Percentiles rank a stretch among this genome's conserved stretches.
Evolutionary conservation across 1,140 invertebrate species (phyloP).

Genomic region (Orchesella cincta): DNA sequence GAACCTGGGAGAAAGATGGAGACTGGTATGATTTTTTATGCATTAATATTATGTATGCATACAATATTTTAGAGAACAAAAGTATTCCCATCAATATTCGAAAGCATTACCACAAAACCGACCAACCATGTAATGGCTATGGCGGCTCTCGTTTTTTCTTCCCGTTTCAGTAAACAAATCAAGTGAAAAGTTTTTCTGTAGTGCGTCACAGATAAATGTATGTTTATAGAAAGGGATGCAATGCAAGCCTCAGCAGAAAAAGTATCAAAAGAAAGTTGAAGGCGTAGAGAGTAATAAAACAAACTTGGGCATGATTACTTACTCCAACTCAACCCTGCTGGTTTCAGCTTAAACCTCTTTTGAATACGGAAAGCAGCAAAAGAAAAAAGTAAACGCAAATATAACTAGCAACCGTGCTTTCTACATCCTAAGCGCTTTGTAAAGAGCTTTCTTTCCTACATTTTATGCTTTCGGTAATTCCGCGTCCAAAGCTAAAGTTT

Average conservation of each 20-base stretch:
- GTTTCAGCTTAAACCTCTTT: neutral
- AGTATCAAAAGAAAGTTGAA: slow-evolving; percentile 17
- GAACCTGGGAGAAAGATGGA: too few relatives aligned
- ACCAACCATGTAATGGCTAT: neutral
- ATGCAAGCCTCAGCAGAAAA: neutral
- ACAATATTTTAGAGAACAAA: neutral
- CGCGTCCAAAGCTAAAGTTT: too few relatives aligned
- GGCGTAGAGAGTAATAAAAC: neutral
- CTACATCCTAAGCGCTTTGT: too few relatives aligned
- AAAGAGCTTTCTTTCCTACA: too few relatives aligned
- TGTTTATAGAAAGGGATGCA: too few relatives aligned
- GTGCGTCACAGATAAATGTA: neutral
- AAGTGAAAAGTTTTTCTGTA: neutral
- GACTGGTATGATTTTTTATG: too few relatives aligned
- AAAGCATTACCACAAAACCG: neutral
- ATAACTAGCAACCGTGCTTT: too few relatives aligned
- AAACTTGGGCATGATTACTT: neutral
- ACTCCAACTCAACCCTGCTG: neutral
- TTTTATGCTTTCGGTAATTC: too few relatives aligned
- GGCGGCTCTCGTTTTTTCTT: neutral
- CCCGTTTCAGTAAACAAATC: slow-evolving; percentile 13
- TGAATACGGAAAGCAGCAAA: too few relatives aligned
- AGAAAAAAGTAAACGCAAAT: too few relatives aligned
- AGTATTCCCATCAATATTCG: neutral
- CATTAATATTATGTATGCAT: neutral